A percentile compares a stretch with the other conserved stretches of the same genome.
Conservation (phyloP, 2,113 vertebrate genomes). For the Urocolius indicus region DNA sequence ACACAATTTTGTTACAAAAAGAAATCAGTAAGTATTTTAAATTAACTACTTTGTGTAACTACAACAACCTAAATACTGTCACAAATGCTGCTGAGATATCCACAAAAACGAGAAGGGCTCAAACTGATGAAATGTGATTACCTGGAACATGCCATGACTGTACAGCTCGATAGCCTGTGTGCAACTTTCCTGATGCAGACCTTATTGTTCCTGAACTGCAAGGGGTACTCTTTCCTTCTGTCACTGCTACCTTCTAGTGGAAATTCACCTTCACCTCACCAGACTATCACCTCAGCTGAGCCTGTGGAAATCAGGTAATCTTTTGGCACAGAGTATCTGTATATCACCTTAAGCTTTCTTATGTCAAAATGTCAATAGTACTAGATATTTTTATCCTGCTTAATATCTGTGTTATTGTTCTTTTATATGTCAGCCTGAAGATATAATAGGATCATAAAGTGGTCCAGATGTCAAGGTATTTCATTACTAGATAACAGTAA, state of each 20-base stretch:
- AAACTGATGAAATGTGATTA: neutral
- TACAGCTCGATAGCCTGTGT: neutral
- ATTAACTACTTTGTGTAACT: neutral
- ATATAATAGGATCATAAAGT: constrained; percentile 12
- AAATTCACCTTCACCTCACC: neutral
- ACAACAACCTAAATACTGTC: neutral
- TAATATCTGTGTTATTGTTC: constrained; percentile 13
- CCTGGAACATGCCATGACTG: neutral
- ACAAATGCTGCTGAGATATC: neutral
- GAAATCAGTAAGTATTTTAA: neutral
- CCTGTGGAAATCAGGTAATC: neutral
- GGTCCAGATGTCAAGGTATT: constrained; percentile 31
- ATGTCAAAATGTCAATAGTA: constrained; percentile 5
- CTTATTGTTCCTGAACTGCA: neutral
- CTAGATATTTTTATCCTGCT: constrained; percentile 3
- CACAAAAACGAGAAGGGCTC: neutral
- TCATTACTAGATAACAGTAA: constrained; percentile 1
- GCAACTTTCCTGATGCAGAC: neutral
- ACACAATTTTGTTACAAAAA: neutral
- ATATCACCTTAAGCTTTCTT: constrained; percentile 23
- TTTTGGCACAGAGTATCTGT: neutral
- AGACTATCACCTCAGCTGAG: neutral
- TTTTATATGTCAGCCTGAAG: constrained; percentile 20
- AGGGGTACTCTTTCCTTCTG: neutral
- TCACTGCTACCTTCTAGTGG: neutral